Base-by-base conservation (phyloP, 2,888 invertebrate species). In the Argynnis bischoffii region DNA sequence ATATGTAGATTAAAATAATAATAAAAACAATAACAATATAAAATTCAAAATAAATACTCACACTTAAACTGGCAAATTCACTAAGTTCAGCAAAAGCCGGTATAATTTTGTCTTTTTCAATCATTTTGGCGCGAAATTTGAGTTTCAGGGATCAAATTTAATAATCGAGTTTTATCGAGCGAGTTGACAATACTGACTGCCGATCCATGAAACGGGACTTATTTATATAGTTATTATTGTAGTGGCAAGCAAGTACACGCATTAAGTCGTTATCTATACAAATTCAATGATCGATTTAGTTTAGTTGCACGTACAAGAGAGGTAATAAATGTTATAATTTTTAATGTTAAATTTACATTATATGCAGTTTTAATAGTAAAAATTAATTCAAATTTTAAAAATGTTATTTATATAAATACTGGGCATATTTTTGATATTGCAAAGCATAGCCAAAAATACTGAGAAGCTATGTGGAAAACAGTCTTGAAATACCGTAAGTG, bases 31-130 rank as follows among this genome's bases (percentile, higher is more conserved):
- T 26, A 26, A 26, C 5, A 26, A 26, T 26, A 26, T 26, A 26
- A 26, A 26, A 26, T 26, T 26, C 26, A 21, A 26, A 53, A 8
- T 21, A 51, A 63, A 63, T 63, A 85, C 92, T 88, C 77, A 93
- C 93, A 70, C 86, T 84, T 46, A 78, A 69, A 54, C 91, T 90
- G 56, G 87, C 88, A 31, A 93, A 83, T 74, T 93, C 93, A 74
- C 92, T 91, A 2, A 93, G 79, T 68, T 93, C 90, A 3, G 88
- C 84, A 77, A 91, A 93, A 71, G 84, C 84, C 1, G 89, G 89
- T n/a, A 73, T 55, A 6, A 53, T 68, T 14, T 18, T 56, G 60
- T 76, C 80, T n/a, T 78, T 84, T 55, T 84, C 84, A 18, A 86
- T 79, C 87, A 88, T 88, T 69, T 75, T 82, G n/a, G 26, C 35